Percentiles rank a stretch among this genome's conserved stretches.
Evolutionary conservation across 2,797 vertebrate species (phyloP).

Genomic region (Schizothorax lantsangensis): DNA sequence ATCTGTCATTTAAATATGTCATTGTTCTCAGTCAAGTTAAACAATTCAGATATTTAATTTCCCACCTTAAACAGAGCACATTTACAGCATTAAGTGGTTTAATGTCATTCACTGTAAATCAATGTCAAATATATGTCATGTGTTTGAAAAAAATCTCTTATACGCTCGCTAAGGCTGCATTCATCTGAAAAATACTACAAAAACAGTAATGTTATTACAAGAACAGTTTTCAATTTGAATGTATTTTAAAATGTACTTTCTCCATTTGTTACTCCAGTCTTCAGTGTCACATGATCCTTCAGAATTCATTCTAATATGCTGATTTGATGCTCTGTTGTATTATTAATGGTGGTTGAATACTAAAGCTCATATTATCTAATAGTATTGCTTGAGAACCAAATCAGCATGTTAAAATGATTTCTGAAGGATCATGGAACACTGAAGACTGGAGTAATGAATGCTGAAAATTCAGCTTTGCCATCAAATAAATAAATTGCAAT

Average conservation of each 20-base stretch:
- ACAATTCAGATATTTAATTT: not conserved
- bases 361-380: not conserved
- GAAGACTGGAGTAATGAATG: not conserved
- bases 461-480: not conserved
- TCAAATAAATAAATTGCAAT: not conserved
- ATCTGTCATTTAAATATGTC: slow-evolving; percentile 22
- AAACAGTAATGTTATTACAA: not conserved
- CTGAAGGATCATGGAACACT: not conserved
- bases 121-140: not conserved
- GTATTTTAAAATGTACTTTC: not conserved
- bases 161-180: not conserved
- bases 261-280: not conserved
- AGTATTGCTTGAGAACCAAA: not conserved
- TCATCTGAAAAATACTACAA: not conserved
- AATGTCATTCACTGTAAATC: not conserved
- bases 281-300: not conserved
- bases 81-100: not conserved
- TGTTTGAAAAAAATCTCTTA: not conserved
- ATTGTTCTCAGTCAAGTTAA: not conserved
- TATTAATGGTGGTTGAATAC: not conserved
- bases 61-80: not conserved
- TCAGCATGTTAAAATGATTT: not conserved
- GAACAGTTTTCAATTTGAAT: not conserved
- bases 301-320: not conserved
- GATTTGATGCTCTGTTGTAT: not conserved